Percentiles rank a stretch among this genome's conserved stretches.
Evolutionary conservation across 2,797 vertebrate species (phyloP).

Genomic region (Lutjanus campechanus): DNA sequence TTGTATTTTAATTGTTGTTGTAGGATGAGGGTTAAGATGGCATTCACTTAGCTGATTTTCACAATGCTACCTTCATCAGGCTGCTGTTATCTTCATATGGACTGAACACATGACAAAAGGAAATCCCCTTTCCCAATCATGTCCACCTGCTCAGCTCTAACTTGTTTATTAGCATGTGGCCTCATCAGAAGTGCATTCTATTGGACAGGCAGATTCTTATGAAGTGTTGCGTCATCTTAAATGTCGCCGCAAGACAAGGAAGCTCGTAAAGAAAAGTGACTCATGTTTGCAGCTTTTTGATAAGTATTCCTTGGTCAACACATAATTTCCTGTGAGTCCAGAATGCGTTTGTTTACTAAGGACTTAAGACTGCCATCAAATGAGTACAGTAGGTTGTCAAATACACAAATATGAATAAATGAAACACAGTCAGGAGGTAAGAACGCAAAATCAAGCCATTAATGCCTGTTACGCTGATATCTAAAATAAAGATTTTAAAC

Average conservation of each 20-base stretch:
- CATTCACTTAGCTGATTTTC: neutral
- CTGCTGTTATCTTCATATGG: neutral
- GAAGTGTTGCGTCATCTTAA: slow-evolving; percentile 9
- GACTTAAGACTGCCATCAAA: neutral
- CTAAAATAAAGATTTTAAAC: neutral
- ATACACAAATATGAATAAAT: neutral
- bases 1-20: too few relatives aligned
- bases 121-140: neutral
- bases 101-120: neutral
- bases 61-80: too few relatives aligned
- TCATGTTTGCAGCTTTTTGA: neutral
- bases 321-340: neutral
- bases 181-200: slow-evolving; percentile 17
- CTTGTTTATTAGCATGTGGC: neutral
- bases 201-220: neutral
- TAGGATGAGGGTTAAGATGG: neutral
- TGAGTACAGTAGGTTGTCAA: too few relatives aligned
- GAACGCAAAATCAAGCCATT: too few relatives aligned
- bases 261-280: neutral
- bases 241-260: neutral
- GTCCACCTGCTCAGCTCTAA: neutral
- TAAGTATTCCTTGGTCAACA: neutral
- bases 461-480: neutral
- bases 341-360: neutral
- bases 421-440: neutral